Percentiles rank a stretch among this genome's conserved stretches.
Conservation (phyloP, 2,113 vertebrate species). For the Dinomys branickii region DNA sequence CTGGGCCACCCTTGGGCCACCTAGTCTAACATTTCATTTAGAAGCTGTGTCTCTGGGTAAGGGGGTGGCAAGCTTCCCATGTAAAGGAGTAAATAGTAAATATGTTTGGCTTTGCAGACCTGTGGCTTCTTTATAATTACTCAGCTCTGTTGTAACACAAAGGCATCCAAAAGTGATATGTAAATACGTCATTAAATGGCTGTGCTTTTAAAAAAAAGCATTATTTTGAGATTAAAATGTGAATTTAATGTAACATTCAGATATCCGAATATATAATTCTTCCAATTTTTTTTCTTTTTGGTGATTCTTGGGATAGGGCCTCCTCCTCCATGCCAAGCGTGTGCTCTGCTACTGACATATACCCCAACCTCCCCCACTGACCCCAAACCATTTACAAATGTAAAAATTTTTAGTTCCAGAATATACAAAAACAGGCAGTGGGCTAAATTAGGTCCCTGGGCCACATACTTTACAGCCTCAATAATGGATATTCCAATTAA, state of each 20-base stretch:
- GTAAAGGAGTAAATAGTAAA: neutral
- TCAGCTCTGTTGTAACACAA: neutral
- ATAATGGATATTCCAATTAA: neutral
- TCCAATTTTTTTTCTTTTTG: neutral
- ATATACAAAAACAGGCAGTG: neutral
- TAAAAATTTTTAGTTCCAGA: neutral
- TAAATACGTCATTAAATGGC: neutral
- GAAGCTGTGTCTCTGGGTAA: neutral
- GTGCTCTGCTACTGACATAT: no score
- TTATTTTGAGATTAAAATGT: neutral
- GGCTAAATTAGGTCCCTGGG: neutral
- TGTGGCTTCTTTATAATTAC: neutral
- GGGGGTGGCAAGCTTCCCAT: neutral
- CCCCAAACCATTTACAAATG: neutral
- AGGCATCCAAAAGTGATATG: neutral
- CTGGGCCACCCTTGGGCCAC: no score
- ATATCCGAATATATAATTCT: neutral
- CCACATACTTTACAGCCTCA: neutral
- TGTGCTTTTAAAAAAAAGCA: neutral
- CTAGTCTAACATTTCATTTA: neutral
- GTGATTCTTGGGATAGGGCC: neutral
- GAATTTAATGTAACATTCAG: slow-evolving; percentile 44
- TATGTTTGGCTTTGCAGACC: neutral
- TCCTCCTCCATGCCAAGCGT: neutral
- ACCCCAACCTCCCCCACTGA: neutral